Conservation (phyloP, 2,797 vertebrate genomes). For the Enteromius argenteus region DNA sequence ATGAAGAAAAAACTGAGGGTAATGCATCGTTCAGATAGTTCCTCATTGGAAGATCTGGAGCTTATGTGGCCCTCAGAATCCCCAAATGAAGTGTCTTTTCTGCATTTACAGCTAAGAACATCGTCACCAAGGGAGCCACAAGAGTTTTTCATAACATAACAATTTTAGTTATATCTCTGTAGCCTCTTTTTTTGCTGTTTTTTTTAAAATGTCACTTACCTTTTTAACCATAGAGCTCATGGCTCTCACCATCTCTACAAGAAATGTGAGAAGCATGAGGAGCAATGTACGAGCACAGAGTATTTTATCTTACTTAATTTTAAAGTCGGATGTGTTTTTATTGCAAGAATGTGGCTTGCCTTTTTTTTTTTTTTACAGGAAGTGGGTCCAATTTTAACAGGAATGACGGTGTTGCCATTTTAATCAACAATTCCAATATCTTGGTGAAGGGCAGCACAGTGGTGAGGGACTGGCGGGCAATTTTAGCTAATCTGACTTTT, state of each 20-base stretch:
- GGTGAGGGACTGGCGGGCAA: not conserved
- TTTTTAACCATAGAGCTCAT: slow-evolving; percentile 32
- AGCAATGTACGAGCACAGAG: not conserved
- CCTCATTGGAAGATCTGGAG: not conserved
- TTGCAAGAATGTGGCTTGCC: no score
- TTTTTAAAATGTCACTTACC: not conserved
- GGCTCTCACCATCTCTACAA: not conserved
- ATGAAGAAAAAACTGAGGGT: slow-evolving; percentile 14
- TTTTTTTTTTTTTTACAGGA: no score
- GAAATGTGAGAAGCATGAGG: slow-evolving; percentile 36
- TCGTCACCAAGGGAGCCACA: not conserved
- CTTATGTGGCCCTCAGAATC: not conserved
- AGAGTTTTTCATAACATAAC: fast-evolving
- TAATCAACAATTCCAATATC: not conserved
- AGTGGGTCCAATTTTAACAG: not conserved
- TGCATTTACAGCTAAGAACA: not conserved
- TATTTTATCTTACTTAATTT: not conserved
- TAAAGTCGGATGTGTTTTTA: not conserved
- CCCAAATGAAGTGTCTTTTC: slow-evolving; percentile 26
- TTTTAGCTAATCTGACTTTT: not conserved
- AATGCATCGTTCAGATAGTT: not conserved
- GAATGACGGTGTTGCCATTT: not conserved
- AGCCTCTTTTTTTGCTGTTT: not conserved
- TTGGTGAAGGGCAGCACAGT: not conserved
- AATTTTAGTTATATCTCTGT: not conserved